Conservation (phyloP, 1,140 invertebrate genomes). For the Drosophila orena region DNA sequence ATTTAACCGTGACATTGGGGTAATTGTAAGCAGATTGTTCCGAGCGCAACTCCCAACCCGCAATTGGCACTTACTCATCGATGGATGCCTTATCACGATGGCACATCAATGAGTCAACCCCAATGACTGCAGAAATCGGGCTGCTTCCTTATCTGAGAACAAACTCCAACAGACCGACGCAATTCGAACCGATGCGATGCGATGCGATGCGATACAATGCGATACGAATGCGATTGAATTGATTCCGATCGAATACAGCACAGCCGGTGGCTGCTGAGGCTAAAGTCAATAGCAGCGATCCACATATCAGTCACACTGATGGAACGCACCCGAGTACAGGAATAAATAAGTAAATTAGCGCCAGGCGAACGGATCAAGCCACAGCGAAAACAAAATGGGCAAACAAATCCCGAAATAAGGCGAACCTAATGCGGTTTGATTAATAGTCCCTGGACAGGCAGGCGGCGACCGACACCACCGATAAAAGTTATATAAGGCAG, state of each 20-base stretch:
- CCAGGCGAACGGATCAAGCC: background rate
- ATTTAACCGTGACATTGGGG: conserved; percentile 12
- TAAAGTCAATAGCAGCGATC: conserved; percentile 3
- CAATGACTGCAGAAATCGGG: conserved; percentile 5
- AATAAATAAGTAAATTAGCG: conserved; percentile 2
- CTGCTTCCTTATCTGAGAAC: conserved; percentile 22
- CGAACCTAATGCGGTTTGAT: conserved; percentile 70
- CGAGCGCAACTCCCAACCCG: conserved; percentile 1
- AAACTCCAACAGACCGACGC: conserved; percentile 35
- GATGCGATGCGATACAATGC: too few species aligned
- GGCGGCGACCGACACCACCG: conserved; percentile 5
- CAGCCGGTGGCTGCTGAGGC: conserved; percentile 1
- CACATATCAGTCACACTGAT: conserved; percentile 66
- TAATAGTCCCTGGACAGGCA: conserved; percentile 55
- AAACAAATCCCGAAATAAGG: conserved; percentile 22
- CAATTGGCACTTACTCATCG: conserved; percentile 23
- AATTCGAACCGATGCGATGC: conserved; percentile 9
- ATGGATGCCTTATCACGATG: conserved; percentile 15
- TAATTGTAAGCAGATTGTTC: conserved; percentile 21
- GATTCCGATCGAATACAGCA: conserved; percentile 11
- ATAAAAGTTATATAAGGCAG: conserved; percentile 39
- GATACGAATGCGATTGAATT: conserved; percentile 23
- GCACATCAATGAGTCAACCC: conserved; percentile 30
- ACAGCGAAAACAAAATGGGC: background rate
- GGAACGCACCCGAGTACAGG: conserved; percentile 50